These are phyloP conservation scores for Ageneiosus marmoratus DNA, from an alignment of 2,113 vertebrate genomes.

Conservation along the genomic window DNA sequence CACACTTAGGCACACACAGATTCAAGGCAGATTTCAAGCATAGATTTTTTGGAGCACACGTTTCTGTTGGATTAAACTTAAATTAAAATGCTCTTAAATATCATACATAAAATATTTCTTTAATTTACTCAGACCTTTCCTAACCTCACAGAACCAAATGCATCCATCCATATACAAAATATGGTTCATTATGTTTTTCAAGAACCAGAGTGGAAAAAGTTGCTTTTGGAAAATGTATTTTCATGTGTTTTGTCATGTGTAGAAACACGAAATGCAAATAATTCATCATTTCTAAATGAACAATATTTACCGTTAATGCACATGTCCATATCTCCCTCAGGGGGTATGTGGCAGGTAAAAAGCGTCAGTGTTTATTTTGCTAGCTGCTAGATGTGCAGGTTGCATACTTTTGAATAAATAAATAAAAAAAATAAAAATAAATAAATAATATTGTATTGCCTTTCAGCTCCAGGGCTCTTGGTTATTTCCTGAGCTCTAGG, in stretches of 20 bases:
- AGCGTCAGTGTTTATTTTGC: not conserved
- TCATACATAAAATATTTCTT: not conserved
- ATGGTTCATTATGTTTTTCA: not conserved
- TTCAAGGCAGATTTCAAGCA: constrained; percentile 6
- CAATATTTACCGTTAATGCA: not conserved
- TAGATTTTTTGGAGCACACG: constrained; percentile 16
- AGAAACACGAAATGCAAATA: not conserved
- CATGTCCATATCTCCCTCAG: not conserved
- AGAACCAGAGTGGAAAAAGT: not conserved
- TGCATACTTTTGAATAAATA: not conserved
- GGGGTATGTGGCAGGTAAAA: not conserved
- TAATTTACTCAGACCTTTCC: not conserved
- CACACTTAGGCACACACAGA: constrained; percentile 66
- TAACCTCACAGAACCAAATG: not conserved
- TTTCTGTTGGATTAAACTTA: constrained; percentile 4
- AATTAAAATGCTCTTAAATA: not conserved
- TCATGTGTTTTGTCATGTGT: not conserved
- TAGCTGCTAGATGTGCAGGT: not conserved
- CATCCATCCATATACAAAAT: not conserved
- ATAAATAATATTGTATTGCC: too few species aligned
- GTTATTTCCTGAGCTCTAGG: too few species aligned
- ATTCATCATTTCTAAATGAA: not conserved
- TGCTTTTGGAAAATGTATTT: not conserved
- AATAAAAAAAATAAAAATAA: not conserved
- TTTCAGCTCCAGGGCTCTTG: not conserved